Base-by-base conservation (phyloP, 2,888 invertebrate genomes). In the Creontiades dilutus region DNA sequence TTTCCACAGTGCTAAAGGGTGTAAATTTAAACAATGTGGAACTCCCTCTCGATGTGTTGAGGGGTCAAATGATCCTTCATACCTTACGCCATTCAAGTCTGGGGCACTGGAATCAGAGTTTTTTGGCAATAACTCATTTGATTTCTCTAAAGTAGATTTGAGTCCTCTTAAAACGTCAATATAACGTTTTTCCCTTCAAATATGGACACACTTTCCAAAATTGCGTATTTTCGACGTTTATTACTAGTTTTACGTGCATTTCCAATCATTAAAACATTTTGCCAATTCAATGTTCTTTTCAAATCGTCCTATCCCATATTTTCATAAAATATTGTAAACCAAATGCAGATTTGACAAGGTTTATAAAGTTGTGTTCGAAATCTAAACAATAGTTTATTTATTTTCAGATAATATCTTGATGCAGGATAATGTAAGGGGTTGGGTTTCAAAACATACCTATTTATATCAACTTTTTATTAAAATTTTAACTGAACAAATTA, bases 261-360 rank as follows among this genome's bases (percentile, higher is more conserved):
- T 68, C 68, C 68, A 68, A 68, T 68, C 68, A 68, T 7, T 68
- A 68, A 68, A 68, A 68, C 68, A 68, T 68, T 68, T 68, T 68
- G 68, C 68, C 23, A n/a, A 68, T 68, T 68, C 68, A 23, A 68
- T 68, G 23, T 68, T 68, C 68, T 68, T 68, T 68, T 68, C 23
- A 68, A 68, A 68, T 68, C 68, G 16, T 68, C 16, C 68, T n/a
- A 68, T 23, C 13, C 48, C 13, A 11, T 48, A 48, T 48, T 48
- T 48, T 48, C 48, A 48, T 48, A 48, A 48, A 48, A 12, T 68
- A 23, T 68, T 68, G 68, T 68, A 68, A 68, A 68, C 68, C 16
- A 68, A 68, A 16, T 68, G 68, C 68, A 68, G 68, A 68, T 68
- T 68, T 68, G 68, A 68, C 68, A 12, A 68, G 68, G 68, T 68